Evolutionary conservation across 2,113 vertebrate genomes (phyloP), one percentile per base, ranked within the genome.

Genomic region (Aix galericulata): DNA sequence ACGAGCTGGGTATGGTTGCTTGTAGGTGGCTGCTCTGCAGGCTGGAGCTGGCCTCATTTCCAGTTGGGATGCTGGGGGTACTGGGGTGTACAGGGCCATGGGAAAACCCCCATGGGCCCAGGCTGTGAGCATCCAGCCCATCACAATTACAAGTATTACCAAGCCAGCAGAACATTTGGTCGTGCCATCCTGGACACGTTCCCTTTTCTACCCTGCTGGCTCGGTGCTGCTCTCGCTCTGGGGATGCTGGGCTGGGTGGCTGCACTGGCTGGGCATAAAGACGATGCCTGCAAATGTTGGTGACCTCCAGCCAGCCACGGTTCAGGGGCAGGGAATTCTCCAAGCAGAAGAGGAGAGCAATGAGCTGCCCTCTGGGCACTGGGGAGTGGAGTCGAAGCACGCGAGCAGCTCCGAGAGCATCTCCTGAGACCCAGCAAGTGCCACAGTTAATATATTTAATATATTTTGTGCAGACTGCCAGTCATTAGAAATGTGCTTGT

Each of bases 371-470:
- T 17, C 44, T 42, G 29, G 53, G 84, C 84, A 69, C 69, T 0
- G 0, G 58, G 60, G 48, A 81, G 66, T 0, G 0, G 86, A 89
- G 73, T 46, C 6, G 0, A 69, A 55, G 72, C 75, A 63, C 68
- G 46, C 0, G 5, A 86, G 85, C 76, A 29, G 85, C 89, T 88
- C 76, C 5, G 0, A 66, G 90, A 94, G 73, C 56, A 91, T 78
- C 95, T 95, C 90, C 76, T 0, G 76, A 69, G 95, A 88, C 84
- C 63, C 6, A 0, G 84, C 73, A 7, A 91, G 88, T 85, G 91
- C 94, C 92, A 86, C 69, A 96, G 85, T 90, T 97, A 97, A 98
- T 96, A 72, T 81, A 94, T 95, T 95, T 96, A 86, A 91, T 87
- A 88, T 53, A 73, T 91, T 95, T 96, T 15, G 25, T 89, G 53